Evolutionary conservation across 1,140 invertebrate species (phyloP).

Genomic region (Neotoxoptera formosana): DNA sequence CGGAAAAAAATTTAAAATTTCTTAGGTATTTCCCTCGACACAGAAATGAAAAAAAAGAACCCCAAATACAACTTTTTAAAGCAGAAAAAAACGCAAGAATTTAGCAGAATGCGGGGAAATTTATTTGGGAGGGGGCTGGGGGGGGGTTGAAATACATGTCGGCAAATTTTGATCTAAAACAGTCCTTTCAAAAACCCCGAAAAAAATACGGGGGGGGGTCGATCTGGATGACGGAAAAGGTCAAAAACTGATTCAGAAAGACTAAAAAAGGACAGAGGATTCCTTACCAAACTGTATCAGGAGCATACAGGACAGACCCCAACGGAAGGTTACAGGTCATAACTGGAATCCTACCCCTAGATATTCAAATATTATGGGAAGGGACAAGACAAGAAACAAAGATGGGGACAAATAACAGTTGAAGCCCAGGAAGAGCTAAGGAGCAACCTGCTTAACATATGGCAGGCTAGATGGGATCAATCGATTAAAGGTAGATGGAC

Average conservation of each 20-base stretch:
- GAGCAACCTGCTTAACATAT: background rate
- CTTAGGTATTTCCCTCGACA: background rate
- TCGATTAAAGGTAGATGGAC: background rate
- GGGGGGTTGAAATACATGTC: no score
- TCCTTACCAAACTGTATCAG: background rate
- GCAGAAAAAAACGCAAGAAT: background rate
- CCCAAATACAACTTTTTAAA: background rate
- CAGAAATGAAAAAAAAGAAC: background rate
- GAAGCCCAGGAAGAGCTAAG: background rate
- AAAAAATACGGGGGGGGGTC: no score
- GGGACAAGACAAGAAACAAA: background rate
- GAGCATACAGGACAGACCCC: background rate
- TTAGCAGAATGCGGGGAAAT: background rate
- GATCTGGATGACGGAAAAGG: no score
- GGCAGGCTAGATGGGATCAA: background rate
- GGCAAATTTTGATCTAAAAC: no score
- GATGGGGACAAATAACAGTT: no score
- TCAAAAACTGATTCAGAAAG: no score
- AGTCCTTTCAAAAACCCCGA: no score
- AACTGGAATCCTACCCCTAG: background rate
- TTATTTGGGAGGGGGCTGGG: background rate
- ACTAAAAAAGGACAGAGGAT: no score
- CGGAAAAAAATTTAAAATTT: background rate
- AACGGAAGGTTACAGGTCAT: background rate
- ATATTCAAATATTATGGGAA: background rate